A percentile compares a stretch with the other conserved stretches of the same genome.
phyloP scores from a whole-genome alignment of 2,888 invertebrate species.

The Tipula helvola region DNA sequence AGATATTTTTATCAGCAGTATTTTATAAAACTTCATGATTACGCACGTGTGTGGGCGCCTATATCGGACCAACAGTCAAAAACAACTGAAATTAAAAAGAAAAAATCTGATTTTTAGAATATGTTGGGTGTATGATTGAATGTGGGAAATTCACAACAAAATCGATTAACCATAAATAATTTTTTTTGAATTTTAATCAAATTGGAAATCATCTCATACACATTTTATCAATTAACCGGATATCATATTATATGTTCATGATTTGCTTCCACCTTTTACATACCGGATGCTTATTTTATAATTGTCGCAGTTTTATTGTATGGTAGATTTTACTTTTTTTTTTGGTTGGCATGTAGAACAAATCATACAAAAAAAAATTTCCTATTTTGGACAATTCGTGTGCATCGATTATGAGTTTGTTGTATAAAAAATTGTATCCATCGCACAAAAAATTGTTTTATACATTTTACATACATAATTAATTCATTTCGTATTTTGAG shows the following conservation, averaged over 20 bases:
- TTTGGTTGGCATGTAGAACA: background rate
- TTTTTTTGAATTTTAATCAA: background rate
- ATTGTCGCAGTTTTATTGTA: background rate
- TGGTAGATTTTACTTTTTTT: background rate
- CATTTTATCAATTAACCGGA: background rate
- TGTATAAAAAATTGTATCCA: background rate
- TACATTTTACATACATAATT: background rate
- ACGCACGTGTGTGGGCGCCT: too few relatives aligned
- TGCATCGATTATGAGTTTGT: background rate
- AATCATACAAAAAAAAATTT: background rate
- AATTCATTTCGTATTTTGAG: background rate
- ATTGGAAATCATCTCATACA: background rate
- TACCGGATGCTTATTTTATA: background rate
- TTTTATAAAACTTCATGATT: background rate
- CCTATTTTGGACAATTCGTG: background rate
- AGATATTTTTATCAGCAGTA: background rate
- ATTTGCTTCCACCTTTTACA: conserved; percentile 4
- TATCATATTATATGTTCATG: background rate
- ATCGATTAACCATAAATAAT: background rate
- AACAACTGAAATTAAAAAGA: background rate
- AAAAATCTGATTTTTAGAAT: background rate
- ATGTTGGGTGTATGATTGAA: background rate
- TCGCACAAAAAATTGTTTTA: background rate
- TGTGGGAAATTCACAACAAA: background rate
- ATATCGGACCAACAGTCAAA: background rate